Evolutionary conservation across 2,113 vertebrate genomes (phyloP).

Genomic region (Zapus hudsonius): DNA sequence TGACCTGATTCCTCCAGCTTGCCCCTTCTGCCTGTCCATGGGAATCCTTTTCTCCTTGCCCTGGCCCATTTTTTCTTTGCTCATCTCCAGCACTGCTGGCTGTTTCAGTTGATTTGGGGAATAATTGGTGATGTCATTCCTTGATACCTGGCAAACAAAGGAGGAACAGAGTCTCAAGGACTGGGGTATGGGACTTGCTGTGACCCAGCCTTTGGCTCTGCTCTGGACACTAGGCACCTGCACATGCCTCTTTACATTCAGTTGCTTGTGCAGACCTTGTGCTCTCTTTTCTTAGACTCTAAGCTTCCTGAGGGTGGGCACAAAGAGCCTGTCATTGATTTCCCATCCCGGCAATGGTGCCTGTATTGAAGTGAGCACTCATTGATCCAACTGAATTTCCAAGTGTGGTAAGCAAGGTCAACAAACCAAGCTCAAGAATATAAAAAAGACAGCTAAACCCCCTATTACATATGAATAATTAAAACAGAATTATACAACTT

Average conservation of each 20-base stretch:
- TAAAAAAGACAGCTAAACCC: neutral
- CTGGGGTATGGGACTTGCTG: neutral
- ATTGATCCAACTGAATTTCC: too few species aligned
- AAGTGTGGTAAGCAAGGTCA: slow-evolving; percentile 4
- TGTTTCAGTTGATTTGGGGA: neutral
- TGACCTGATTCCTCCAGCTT: neutral
- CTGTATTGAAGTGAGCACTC: too few species aligned
- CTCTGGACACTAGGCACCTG: neutral
- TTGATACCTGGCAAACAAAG: neutral
- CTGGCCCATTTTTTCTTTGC: neutral
- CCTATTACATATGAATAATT: slow-evolving; percentile 11
- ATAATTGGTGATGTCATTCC: neutral
- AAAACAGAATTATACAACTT: slow-evolving; percentile 9
- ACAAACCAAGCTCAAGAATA: neutral
- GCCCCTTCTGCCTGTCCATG: too few species aligned
- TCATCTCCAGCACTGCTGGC: neutral
- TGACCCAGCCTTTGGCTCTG: neutral
- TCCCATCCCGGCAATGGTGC: too few species aligned
- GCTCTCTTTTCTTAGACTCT: neutral
- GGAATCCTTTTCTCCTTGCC: neutral
- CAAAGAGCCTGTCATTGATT: neutral
- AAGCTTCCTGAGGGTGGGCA: neutral
- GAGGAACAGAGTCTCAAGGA: neutral
- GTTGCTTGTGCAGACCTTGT: neutral
- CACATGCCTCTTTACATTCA: neutral